phyloP scores from a whole-genome alignment of 2,888 invertebrate species.

The Sipha maydis region DNA sequence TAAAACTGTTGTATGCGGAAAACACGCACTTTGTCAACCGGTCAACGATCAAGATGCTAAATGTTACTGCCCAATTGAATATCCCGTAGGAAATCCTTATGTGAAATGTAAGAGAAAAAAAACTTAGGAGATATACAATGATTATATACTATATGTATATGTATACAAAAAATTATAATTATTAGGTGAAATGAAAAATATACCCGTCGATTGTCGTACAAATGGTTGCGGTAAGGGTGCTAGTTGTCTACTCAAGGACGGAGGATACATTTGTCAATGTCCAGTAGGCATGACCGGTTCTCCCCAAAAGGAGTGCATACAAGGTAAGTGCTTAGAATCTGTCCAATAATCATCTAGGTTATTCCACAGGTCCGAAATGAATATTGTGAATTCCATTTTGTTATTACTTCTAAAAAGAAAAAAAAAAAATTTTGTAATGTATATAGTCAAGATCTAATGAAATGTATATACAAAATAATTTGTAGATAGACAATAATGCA shows the following conservation, averaged over 20 bases:
- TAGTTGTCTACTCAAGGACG: conserved; percentile 85
- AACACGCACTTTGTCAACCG: conserved; percentile 83
- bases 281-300: conserved; percentile 79
- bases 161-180: not conserved
- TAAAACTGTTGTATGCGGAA: conserved; percentile 81
- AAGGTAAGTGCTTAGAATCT: conserved; percentile 69
- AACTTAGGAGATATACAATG: not conserved
- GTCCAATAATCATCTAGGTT: not conserved
- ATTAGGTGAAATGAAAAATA: conserved; percentile 72
- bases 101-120: conserved; percentile 76
- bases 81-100: conserved; percentile 85
- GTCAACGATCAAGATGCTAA: conserved; percentile 74
- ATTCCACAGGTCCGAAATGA: not conserved
- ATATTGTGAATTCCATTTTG: conserved; percentile 3
- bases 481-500: conserved; percentile 46
- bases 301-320: conserved; percentile 78
- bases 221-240: conserved; percentile 86
- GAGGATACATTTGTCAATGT: conserved; percentile 83
- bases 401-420: not conserved
- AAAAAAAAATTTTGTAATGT: conserved; percentile 24
- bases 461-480: conserved; percentile 16
- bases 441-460: conserved; percentile 16
- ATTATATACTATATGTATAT: too few relatives aligned
- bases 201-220: conserved; percentile 81
- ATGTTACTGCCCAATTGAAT: conserved; percentile 85